Evolutionary conservation across 53 echinoderm and acorn worm species (phyloP).

Genomic region (Hippasteria phrygiana): DNA sequence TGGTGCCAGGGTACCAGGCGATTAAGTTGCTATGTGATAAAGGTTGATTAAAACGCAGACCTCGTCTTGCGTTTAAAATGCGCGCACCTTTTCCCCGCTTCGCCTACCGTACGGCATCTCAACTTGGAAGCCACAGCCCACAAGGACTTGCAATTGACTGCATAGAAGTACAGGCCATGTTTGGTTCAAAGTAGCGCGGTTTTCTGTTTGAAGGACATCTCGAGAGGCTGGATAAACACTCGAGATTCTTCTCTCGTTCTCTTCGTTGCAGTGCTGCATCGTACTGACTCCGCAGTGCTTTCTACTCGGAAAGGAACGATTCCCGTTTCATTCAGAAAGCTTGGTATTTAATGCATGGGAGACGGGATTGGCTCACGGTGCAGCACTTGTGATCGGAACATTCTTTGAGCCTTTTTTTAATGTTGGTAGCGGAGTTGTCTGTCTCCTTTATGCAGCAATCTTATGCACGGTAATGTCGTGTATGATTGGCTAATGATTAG

Average conservation of each 20-base stretch:
- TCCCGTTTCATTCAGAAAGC: not conserved
- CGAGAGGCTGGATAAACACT: slow-evolving; percentile 13
- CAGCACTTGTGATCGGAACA: no score
- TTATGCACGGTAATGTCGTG: no score
- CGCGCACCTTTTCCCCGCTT: not conserved
- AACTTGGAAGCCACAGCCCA: not conserved
- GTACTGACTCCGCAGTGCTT: not conserved
- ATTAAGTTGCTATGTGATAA: not conserved
- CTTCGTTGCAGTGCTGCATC: not conserved
- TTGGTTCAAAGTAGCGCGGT: not conserved
- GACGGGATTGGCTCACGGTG: not conserved
- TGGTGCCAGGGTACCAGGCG: not conserved
- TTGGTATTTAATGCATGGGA: not conserved
- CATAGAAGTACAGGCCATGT: not conserved
- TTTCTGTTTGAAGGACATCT: slow-evolving; percentile 2
- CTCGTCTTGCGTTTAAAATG: not conserved
- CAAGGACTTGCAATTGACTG: not conserved
- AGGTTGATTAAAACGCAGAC: not conserved
- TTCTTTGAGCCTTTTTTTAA: no score
- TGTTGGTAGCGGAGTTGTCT: no score
- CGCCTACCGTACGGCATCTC: not conserved
- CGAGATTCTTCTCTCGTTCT: not conserved
- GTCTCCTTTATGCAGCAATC: no score
- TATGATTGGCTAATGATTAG: not conserved
- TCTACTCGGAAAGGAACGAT: not conserved